Evolutionary conservation across 1,140 invertebrate genomes (phyloP).

Genomic region (Xylocopa sonorina): DNA sequence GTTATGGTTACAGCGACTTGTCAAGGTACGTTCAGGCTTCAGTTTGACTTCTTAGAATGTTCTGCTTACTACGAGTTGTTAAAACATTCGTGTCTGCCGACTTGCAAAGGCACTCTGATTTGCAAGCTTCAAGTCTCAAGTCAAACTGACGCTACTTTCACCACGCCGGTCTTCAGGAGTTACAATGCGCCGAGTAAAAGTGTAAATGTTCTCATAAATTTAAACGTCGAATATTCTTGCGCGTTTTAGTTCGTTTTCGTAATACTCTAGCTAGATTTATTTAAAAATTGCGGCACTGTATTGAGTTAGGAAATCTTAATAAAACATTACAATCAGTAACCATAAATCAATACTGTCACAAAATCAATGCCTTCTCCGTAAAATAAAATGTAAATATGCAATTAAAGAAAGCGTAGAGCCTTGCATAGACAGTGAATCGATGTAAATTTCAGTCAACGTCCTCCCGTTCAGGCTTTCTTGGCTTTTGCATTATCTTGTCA

Average conservation of each 20-base stretch:
- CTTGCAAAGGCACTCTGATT: conserved; percentile 21
- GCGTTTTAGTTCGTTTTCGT: not conserved
- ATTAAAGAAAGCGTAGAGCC: too few species aligned
- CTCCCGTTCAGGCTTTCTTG: conserved; percentile 33
- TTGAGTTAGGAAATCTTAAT: too few species aligned
- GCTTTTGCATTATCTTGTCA: conserved; percentile 40
- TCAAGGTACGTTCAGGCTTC: conserved; percentile 16
- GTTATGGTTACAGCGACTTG: conserved; percentile 22
- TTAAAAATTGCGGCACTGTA: too few species aligned
- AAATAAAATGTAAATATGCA: too few species aligned
- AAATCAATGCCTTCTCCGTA: too few species aligned
- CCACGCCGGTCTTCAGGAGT: not conserved
- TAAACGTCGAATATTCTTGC: not conserved
- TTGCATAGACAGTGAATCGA: too few species aligned
- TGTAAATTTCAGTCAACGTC: conserved; percentile 26
- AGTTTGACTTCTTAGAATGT: conserved; percentile 23
- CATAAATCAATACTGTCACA: too few species aligned
- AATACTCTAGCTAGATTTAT: not conserved
- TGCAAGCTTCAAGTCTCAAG: conserved; percentile 19
- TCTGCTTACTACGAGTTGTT: conserved; percentile 21
- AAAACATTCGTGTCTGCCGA: conserved; percentile 23
- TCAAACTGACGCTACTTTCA: conserved; percentile 30
- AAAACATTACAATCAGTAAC: too few species aligned
- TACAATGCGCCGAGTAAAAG: too few species aligned
- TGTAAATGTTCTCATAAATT: conserved; percentile 10